phyloP scores from a whole-genome alignment of 1,140 invertebrate genomes.

The Cotesia vestalis region DNA sequence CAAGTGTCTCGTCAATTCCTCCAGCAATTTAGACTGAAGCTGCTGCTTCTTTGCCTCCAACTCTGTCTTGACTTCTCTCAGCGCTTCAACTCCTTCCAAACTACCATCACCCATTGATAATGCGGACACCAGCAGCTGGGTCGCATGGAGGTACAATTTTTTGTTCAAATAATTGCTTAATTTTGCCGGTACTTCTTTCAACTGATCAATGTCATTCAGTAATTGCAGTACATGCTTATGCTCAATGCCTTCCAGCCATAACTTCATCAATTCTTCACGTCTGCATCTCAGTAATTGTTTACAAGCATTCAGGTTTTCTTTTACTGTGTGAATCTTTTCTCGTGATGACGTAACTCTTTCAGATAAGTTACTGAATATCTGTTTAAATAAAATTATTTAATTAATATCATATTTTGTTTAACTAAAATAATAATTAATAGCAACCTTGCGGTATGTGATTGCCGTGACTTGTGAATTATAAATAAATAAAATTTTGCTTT shows the following conservation, averaged over 20 bases:
- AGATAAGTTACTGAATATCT: constrained; percentile 86
- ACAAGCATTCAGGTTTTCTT: constrained; percentile 89
- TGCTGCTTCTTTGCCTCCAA: constrained; percentile 78
- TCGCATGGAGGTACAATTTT: constrained; percentile 88
- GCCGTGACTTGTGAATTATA: too few relatives aligned
- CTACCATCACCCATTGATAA: constrained; percentile 74
- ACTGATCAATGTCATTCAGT: constrained; percentile 86
- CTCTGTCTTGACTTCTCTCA: constrained; percentile 80
- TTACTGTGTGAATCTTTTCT: constrained; percentile 83
- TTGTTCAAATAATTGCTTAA: constrained; percentile 75
- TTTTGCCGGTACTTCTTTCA: constrained; percentile 81
- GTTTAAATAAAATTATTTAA: constrained; percentile 32
- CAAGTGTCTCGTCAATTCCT: constrained; percentile 79
- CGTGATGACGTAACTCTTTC: constrained; percentile 80
- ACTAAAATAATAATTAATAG: too few relatives aligned
- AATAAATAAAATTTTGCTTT: too few relatives aligned
- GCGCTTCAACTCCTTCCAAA: constrained; percentile 81
- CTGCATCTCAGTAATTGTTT: constrained; percentile 90
- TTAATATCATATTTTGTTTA: not conserved
- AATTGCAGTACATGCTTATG: constrained; percentile 89
- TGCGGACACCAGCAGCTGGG: constrained; percentile 79
- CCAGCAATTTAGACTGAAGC: constrained; percentile 75
- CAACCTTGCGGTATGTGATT: too few relatives aligned
- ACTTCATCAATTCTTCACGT: constrained; percentile 89
- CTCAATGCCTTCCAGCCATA: constrained; percentile 92